A percentile compares a stretch with the other conserved stretches of the same genome.
Conservation (phyloP, 2,113 vertebrate genomes). For the Urocitellus parryii region DNA sequence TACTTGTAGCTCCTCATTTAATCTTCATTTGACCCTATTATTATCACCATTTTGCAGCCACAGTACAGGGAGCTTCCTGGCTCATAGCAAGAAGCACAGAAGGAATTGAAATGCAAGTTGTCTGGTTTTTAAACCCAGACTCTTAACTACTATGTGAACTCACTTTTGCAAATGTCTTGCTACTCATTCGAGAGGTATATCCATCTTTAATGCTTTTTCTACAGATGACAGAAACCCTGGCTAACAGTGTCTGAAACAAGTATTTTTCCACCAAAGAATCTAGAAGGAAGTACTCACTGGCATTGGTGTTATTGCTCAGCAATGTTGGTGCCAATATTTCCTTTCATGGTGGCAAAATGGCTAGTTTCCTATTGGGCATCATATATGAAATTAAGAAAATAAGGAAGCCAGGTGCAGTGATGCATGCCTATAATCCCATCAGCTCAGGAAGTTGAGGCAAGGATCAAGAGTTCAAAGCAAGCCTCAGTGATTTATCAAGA, state of each 20-base stretch:
- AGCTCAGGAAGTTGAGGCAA: no score
- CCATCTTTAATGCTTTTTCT: not conserved
- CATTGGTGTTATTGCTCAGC: not conserved
- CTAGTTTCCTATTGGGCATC: not conserved
- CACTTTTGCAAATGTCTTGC: not conserved
- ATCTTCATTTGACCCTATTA: not conserved
- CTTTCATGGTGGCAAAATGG: not conserved
- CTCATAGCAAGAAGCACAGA: not conserved
- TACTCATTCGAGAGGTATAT: not conserved
- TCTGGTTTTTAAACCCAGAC: not conserved
- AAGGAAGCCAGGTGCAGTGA: not conserved
- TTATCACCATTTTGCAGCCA: slow-evolving; percentile 32
- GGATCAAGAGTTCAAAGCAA: no score
- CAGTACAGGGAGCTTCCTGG: not conserved
- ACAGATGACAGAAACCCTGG: not conserved
- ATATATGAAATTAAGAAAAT: not conserved
- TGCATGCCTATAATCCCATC: no score
- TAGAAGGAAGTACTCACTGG: not conserved
- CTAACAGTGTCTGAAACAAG: not conserved
- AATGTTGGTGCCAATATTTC: not conserved
- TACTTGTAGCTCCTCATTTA: not conserved
- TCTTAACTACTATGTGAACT: not conserved
- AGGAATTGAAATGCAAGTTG: not conserved
- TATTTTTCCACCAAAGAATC: slow-evolving; percentile 27
- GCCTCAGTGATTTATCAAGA: no score